Evolutionary conservation across 2,113 vertebrate species (phyloP).

Genomic region (Lota lota): DNA sequence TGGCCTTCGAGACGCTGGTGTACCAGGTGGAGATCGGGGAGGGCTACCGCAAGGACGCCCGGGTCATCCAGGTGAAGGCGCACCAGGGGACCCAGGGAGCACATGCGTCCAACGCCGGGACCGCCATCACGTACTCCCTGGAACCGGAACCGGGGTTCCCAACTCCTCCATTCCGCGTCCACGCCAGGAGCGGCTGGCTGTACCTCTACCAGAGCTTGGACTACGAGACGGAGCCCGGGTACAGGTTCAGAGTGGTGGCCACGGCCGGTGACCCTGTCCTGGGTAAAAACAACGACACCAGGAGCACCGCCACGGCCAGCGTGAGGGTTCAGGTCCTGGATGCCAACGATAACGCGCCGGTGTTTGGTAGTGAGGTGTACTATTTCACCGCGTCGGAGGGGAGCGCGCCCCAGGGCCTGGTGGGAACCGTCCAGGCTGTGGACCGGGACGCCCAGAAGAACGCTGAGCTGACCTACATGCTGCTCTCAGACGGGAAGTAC

Average conservation of each 20-base stretch:
- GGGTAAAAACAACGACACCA: constrained; percentile 1
- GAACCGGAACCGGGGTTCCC: constrained; percentile 58
- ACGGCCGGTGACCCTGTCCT: constrained; percentile 32
- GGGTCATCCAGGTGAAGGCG: constrained; percentile 80
- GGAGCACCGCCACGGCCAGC: constrained; percentile 61
- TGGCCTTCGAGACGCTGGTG: constrained; percentile 83
- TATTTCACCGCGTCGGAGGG: constrained; percentile 85
- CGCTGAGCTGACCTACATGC: constrained; percentile 84
- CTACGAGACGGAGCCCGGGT: constrained; percentile 73
- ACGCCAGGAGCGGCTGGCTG: constrained; percentile 80
- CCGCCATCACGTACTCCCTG: constrained; percentile 67
- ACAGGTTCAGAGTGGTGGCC: constrained; percentile 77
- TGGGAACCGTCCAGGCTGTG: constrained; percentile 78
- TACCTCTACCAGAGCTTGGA: constrained; percentile 77
- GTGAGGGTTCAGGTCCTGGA: constrained; percentile 82
- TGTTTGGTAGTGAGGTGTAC: constrained; percentile 73
- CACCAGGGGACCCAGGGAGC: constrained; percentile 23
- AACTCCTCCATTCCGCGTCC: constrained; percentile 74
- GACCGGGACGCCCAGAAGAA: constrained; percentile 87
- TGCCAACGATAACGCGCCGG: constrained; percentile 85
- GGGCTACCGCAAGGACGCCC: constrained; percentile 60
- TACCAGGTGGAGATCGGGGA: constrained; percentile 88
- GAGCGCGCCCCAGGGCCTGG: constrained; percentile 73
- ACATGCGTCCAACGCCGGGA: no score
- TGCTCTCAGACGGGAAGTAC: constrained; percentile 86